Evolutionary conservation across 2,888 invertebrate species (phyloP).

Genomic region (Galeruca laticollis): DNA sequence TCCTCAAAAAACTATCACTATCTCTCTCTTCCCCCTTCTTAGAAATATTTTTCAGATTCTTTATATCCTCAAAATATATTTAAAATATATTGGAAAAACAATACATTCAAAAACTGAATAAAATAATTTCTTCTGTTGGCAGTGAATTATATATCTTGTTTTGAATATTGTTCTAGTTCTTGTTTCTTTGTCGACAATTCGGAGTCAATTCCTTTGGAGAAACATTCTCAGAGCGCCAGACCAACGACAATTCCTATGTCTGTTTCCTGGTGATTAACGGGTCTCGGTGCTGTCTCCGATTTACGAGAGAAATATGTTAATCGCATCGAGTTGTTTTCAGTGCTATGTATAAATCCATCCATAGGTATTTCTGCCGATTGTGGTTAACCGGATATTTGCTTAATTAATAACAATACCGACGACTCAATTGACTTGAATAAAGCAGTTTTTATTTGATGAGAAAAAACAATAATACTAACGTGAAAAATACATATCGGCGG

Average conservation of each 20-base stretch:
- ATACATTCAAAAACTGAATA: background rate
- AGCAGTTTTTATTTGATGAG: no score
- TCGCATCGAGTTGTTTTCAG: slow-evolving; percentile 9
- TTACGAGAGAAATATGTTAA: slow-evolving; percentile 29
- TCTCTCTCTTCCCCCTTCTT: no score
- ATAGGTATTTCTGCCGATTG: background rate
- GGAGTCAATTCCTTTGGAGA: background rate
- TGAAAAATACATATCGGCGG: no score
- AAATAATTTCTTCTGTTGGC: background rate
- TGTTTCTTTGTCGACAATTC: background rate
- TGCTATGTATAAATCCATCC: background rate
- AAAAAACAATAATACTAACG: no score
- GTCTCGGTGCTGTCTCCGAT: slow-evolving; percentile 6
- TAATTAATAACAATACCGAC: background rate
- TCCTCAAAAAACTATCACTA: no score
- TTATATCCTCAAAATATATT: no score
- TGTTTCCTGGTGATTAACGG: slow-evolving; percentile 39
- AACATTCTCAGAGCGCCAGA: slow-evolving; percentile 29
- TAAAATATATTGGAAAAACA: no score
- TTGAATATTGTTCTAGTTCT: background rate
- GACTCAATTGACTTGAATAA: no score
- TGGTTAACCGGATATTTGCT: background rate
- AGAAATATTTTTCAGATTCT: no score
- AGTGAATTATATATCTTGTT: background rate
- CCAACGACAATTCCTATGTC: slow-evolving; percentile 29